These are phyloP conservation scores for Cranoglanis bouderius DNA, from an alignment of 2,113 vertebrate genomes.

Conservation along the genomic window DNA sequence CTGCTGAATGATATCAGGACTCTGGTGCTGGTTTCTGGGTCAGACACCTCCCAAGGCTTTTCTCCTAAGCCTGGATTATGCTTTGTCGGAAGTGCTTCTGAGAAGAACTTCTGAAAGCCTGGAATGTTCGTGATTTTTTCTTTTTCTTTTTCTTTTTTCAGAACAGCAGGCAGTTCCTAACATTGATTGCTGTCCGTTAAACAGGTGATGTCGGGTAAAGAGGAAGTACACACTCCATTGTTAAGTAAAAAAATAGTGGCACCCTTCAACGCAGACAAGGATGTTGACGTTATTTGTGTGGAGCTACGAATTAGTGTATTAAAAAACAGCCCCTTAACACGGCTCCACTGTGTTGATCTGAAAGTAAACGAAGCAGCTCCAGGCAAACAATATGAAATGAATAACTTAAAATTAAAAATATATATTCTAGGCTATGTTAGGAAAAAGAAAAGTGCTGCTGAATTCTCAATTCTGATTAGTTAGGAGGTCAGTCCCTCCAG, in stretches of 20 bases:
- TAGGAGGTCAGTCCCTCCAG: too few species aligned
- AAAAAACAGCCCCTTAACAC: background rate
- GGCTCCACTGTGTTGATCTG: background rate
- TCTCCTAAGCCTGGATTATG: conserved; percentile 45
- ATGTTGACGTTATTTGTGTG: background rate
- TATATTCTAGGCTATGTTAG: background rate
- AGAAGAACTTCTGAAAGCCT: background rate
- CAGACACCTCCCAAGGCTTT: conserved; percentile 49
- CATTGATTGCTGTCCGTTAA: background rate
- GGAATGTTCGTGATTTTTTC: background rate
- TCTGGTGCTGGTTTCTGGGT: conserved; percentile 25
- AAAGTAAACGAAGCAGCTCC: background rate
- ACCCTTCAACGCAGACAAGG: background rate
- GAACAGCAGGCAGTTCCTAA: background rate
- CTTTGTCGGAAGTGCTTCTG: background rate
- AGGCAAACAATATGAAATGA: background rate
- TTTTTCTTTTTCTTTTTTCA: background rate
- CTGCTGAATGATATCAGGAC: conserved; percentile 39
- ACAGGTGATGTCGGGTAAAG: background rate
- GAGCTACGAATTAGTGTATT: background rate
- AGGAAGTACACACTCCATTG: background rate
- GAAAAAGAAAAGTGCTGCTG: background rate
- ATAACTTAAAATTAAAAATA: background rate
- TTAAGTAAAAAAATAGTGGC: background rate
- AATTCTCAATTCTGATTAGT: background rate